Evolutionary conservation across 2,888 invertebrate species (phyloP).

Genomic region (Hirtodrosophila histrioides): DNA sequence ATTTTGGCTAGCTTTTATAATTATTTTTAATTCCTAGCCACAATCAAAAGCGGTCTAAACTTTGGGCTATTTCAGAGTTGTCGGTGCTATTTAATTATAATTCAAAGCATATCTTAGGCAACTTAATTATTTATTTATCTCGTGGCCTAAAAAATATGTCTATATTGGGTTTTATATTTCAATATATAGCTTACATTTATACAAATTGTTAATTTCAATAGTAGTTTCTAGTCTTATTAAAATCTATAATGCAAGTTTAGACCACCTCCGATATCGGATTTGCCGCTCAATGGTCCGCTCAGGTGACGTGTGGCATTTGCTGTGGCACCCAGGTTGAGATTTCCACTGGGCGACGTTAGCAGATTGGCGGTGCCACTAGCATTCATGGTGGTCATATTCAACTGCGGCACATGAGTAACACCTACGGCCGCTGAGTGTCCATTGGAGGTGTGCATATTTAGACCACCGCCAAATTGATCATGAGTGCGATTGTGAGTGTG

Average conservation of each 20-base stretch:
- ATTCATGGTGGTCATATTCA: constrained; percentile 65
- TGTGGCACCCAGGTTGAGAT: constrained; percentile 68
- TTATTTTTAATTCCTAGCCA: not conserved
- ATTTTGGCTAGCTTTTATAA: not conserved
- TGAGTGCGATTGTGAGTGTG: constrained; percentile 66
- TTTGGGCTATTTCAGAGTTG: too few relatives aligned
- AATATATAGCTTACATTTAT: too few relatives aligned
- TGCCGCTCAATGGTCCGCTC: constrained; percentile 61
- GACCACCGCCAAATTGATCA: constrained; percentile 72
- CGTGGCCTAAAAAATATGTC: too few relatives aligned
- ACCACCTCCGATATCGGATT: constrained; percentile 58
- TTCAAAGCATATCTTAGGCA: too few relatives aligned
- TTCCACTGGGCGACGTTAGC: constrained; percentile 66
- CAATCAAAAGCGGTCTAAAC: too few relatives aligned
- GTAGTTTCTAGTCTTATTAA: constrained; percentile 18
- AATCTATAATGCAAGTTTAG: constrained; percentile 64
- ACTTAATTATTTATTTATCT: too few relatives aligned
- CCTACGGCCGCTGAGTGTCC: constrained; percentile 73
- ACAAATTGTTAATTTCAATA: not conserved
- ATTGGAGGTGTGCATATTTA: constrained; percentile 58
- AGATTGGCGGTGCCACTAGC: constrained; percentile 72
- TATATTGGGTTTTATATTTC: too few relatives aligned
- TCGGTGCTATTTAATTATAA: not conserved
- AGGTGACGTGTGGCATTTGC: constrained; percentile 69
- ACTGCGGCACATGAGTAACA: constrained; percentile 67